Percentiles rank a stretch among this genome's conserved stretches.
Conservation (phyloP, 2,888 invertebrate species). For the Glyphotaelius pellucidus region DNA sequence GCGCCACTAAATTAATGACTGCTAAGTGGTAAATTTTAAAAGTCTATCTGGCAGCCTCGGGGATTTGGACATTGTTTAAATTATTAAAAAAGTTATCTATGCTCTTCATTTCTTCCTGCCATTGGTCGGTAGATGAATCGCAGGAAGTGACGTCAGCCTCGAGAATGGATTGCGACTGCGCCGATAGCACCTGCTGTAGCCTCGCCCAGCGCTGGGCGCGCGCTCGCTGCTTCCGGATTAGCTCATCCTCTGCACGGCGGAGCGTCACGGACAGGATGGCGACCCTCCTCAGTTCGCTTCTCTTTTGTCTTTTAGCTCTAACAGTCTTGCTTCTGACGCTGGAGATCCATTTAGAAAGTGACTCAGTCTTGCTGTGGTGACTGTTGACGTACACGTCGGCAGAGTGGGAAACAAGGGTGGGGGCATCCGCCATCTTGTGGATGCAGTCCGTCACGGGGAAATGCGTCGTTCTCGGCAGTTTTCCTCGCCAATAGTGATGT, state of each 20-base stretch:
- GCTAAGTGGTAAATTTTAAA: background rate
- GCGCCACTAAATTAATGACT: conserved; percentile 3
- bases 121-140: conserved; percentile 64
- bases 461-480: background rate
- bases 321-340: conserved; percentile 81
- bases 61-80: conserved; percentile 75
- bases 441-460: background rate
- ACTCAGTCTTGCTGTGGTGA: conserved; percentile 73
- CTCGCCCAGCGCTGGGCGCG: conserved; percentile 80
- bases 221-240: conserved; percentile 80
- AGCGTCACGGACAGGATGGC: conserved; percentile 81
- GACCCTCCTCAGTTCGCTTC: conserved; percentile 80
- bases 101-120: conserved; percentile 81
- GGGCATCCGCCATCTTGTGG: conserved; percentile 46
- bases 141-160: conserved; percentile 71
- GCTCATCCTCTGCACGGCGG: conserved; percentile 78
- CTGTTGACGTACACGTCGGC: conserved; percentile 44
- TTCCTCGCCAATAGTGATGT: background rate
- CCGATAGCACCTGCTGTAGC: conserved; percentile 75
- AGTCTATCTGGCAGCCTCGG: conserved; percentile 48
- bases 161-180: conserved; percentile 70
- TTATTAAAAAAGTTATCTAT: conserved; percentile 82
- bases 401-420: conserved; percentile 10
- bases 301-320: conserved; percentile 77
- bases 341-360: conserved; percentile 81